Evolutionary conservation across 2,888 invertebrate genomes (phyloP), one percentile per base, ranked within the genome.

Genomic region (Stenodera caucasica): DNA sequence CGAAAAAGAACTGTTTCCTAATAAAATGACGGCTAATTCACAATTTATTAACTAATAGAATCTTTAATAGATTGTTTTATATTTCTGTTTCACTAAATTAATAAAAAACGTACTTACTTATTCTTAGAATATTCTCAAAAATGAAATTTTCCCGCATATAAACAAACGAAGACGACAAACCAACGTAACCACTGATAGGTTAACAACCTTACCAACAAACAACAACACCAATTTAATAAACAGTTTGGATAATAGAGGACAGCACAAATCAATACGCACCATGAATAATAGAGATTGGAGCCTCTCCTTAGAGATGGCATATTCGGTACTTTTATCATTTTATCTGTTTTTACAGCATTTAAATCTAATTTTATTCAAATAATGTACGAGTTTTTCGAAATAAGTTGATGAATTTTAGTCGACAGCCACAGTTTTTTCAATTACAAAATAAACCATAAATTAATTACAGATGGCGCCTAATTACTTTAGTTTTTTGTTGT

Each of bases 131-230:
- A 40, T 40, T 18, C 18, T 40, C 18, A 40, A 40, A 60, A 51
- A 55, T 55, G 55, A 59, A 59, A 54, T 59, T 55, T 59, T 59
- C 60, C 56, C 56, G 56, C 56, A 60, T 60, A 60, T 60, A 60
- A 60, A 60, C 60, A 60, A 60, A 37, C 5, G 15, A 7, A 2
- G 8, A 15, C 14, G 37, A 14, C 37, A 37, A 37, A n/a, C n/a
- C n/a, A n/a, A n/a, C 15, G 15, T 30, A 60, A 56, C 56, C 32
- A 59, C 50, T 33, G 49, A 49, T 26, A 56, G 56, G 56, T 60
- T 55, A 60, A 49, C 56, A 55, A 60, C 56, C 60, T 60, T 60
- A 56, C 56, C 60, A 60, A 60, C 60, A 50, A 50, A 8, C 14
- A 12, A 50, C 32, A 8, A 9, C 29, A n/a, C 8, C 37, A 6